Evolutionary conservation across 2,797 vertebrate species (phyloP), one percentile per base, ranked within the genome.

Genomic region (Danio jaintianensis): DNA sequence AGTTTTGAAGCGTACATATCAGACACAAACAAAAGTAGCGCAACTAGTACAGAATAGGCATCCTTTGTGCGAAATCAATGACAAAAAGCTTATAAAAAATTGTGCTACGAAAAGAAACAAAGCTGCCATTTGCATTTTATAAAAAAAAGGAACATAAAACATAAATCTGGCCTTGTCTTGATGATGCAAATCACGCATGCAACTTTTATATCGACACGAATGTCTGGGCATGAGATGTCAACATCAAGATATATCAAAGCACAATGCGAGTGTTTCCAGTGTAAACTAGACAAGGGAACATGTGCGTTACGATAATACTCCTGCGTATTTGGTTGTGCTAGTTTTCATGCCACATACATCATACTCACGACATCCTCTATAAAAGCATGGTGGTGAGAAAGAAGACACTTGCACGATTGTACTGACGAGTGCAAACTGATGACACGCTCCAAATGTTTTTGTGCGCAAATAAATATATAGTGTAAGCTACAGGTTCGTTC

Each of bases 381-480:
- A 89, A 91, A 86, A 89, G 86, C 82, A 82, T 78, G 42, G 87
- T 89, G 89, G 69, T 52, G 77, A 83, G 75, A 92, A 90, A 83
- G 75, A 92, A 90, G 90, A 93, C 90, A 92, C 91, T 70, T 89
- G 85, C 83, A 87, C 83, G 89, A 85, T 90, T 90, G 87, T 69
- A 72, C 66, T 85, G 22, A 71, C 74, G 86, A 83, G 87, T 45
- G 66, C 40, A 71, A 87, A 85, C 62, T 80, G 20, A 64, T 80
- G 80, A 79, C 43, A 69, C 18, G 11, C 61, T 75, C 10, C 20
- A 15, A 67, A 71, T 47, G 80, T 61, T 43, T 83, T 86, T 88
- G 75, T 84, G 81, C 67, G 20, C 82, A 8, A 86, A 87, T 69
- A 70, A 52, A 59, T 67, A 59, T 67, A 43, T 43, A 22, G 29